Conservation (phyloP, 2,888 invertebrate species). For the Strigamia crassipes region DNA sequence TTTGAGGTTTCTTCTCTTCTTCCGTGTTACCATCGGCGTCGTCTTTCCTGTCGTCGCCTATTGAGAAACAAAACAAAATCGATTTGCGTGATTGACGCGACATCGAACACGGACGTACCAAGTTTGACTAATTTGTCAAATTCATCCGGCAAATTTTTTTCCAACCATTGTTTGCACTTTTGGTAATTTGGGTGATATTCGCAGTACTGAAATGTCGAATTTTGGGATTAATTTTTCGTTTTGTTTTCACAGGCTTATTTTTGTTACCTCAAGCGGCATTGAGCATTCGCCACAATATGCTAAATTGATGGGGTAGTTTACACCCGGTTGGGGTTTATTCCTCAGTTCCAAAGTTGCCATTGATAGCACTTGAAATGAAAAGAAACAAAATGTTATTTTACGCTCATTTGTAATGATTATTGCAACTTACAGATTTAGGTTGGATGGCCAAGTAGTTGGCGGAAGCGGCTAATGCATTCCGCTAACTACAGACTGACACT, state of each 20-base stretch:
- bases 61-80: background rate
- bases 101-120: background rate
- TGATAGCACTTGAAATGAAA: background rate
- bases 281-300: slow-evolving; percentile 92
- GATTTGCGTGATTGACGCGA: background rate
- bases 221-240: background rate
- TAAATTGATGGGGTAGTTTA: slow-evolving; percentile 80
- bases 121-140: slow-evolving; percentile 75
- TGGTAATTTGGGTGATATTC: slow-evolving; percentile 98
- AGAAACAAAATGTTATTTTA: no score
- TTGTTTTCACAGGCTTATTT: slow-evolving; percentile 25
- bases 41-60: slow-evolving; percentile 43
- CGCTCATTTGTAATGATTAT: no score
- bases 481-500: background rate
- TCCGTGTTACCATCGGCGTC: slow-evolving; percentile 69
- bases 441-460: background rate
- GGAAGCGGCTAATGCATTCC: background rate
- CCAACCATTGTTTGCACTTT: slow-evolving; percentile 95
- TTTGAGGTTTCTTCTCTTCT: slow-evolving; percentile 95
- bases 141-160: slow-evolving; percentile 89
- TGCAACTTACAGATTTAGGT: no score
- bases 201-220: slow-evolving; percentile 73
- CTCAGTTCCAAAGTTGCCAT: background rate
- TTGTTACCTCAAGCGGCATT: slow-evolving; percentile 81
- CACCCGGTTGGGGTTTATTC: slow-evolving; percentile 67